Evolutionary conservation across 1,140 invertebrate species (phyloP).

Genomic region (Harpegnathos saltator): DNA sequence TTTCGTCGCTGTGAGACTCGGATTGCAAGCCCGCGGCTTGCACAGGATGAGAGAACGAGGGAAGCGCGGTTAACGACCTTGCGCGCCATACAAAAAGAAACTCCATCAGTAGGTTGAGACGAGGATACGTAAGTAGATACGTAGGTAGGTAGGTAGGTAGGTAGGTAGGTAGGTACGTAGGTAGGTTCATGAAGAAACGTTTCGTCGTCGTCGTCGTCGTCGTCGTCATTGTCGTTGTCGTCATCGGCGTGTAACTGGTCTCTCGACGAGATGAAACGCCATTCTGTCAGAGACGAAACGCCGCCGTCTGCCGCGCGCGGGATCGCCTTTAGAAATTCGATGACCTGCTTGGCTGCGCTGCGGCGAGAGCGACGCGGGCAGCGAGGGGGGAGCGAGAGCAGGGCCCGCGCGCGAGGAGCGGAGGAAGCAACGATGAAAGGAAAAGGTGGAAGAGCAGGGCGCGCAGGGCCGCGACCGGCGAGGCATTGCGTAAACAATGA

Average conservation of each 20-base stretch:
- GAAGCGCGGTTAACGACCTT: constrained; percentile 32
- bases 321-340: constrained; percentile 49
- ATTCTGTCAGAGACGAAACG: no score
- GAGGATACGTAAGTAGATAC: neutral
- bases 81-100: neutral
- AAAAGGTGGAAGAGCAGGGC: constrained; percentile 55
- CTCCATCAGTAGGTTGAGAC: constrained; percentile 8
- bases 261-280: no score
- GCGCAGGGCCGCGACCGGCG: constrained; percentile 66
- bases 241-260: no score
- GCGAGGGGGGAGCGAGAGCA: neutral
- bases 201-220: constrained; percentile 25
- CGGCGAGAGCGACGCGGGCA: no score
- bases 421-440: constrained; percentile 42
- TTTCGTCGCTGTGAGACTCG: constrained; percentile 11
- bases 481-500: constrained; percentile 80
- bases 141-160: no score
- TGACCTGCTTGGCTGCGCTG: constrained; percentile 44
- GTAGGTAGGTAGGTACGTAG: no score
- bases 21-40: neutral
- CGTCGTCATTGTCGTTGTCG: no score
- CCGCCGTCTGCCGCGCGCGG: neutral
- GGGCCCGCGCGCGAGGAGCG: neutral
- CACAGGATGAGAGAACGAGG: neutral
- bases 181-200: neutral